Evolutionary conservation across 37 sponge, comb jelly and placozoan genomes (phyloP), one percentile per base, ranked within the genome.

Genomic region (Halisarca cf. caerulea): DNA sequence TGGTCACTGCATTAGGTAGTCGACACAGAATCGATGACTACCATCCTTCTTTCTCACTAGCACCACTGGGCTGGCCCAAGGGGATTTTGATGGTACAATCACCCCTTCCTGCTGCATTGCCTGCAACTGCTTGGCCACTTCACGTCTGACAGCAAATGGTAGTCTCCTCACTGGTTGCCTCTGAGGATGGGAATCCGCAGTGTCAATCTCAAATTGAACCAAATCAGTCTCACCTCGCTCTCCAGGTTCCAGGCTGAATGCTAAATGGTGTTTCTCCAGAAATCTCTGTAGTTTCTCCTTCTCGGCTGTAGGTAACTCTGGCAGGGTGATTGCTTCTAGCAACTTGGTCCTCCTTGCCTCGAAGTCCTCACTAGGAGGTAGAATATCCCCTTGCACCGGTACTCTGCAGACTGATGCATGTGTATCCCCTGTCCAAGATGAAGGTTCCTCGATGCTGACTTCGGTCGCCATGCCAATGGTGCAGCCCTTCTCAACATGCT

Each of bases 11-110:
- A 59, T 91, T 88, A 2, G 38, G 34, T 87, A 91, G 64, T 91
- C 88, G 2, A 87, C 59, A 45, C 88, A 91, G 25, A 88, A 85
- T 0, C 89, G 23, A n/a, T 55, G 81, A 54, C 81, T 51, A 23
- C 85, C 85, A 62, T 89, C 89, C 25, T 83, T 78, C 83, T 91
- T 91, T n/a, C 81, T 2, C 38, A 88, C 91, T 30, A 91, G 51
- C 9, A 91, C 91, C n/a, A 87, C 77, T 6, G 91, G 88, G 58
- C 91, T 90, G 20, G 87, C 72, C 87, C 87, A 90, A 32, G 87
- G 87, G 20, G 58, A 57, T 30, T 58, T 78, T 0, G 87, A 90
- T 15, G 91, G 91, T 53, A 79, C 64, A 47, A 91, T 87, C 11
- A 91, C 88, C 1, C 86, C 88, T 30, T 55, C 28, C 2, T 30